Evolutionary conservation across 2,797 vertebrate species (phyloP).

Genomic region (Onychomys leucogaster): DNA sequence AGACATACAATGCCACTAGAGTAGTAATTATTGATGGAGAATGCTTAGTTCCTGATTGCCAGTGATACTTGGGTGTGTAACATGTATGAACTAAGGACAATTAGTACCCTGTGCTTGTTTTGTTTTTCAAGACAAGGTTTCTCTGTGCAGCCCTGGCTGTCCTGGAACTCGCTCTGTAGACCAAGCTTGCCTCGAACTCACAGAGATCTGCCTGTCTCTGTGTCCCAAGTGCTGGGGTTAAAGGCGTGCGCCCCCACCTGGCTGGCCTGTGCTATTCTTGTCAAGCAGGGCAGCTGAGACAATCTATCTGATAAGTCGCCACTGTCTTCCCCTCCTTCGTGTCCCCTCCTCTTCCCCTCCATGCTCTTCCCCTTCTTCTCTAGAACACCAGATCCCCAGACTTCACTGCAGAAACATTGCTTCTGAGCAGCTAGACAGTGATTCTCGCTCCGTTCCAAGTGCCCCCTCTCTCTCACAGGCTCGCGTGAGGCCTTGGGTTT

Average conservation of each 20-base stretch:
- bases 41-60: neutral
- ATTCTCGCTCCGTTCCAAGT: neutral
- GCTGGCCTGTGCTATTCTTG: neutral
- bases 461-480: neutral
- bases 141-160: neutral
- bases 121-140: neutral
- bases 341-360: neutral
- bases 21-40: neutral
- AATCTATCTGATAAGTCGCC: neutral
- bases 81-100: neutral
- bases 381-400: neutral
- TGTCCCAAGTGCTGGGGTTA: neutral
- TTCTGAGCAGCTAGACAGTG: neutral
- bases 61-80: neutral
- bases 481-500: neutral
- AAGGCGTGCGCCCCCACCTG: neutral
- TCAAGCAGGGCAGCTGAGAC: neutral
- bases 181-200: neutral
- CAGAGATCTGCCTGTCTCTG: neutral
- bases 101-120: neutral
- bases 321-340: neutral
- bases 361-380: neutral
- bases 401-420: neutral
- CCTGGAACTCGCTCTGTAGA: neutral
- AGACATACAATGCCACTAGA: neutral